Percentiles rank a stretch among this genome's conserved stretches.
phyloP scores from a whole-genome alignment of 1,140 invertebrate genomes.

The Papilio aristodemus region DNA sequence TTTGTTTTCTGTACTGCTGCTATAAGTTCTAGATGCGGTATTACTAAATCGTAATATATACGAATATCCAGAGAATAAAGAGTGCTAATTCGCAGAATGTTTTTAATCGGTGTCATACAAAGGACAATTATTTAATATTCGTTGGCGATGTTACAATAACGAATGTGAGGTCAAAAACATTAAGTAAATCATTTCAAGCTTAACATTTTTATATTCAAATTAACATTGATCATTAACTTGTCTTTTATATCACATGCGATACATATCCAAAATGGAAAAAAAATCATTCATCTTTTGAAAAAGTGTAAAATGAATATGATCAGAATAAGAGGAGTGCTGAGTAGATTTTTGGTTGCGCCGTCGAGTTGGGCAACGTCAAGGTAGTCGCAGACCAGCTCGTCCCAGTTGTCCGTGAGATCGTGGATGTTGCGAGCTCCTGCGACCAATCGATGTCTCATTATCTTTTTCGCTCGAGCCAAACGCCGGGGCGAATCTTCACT shows the following conservation, averaged over 20 bases:
- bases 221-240: not conserved
- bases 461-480: constrained; percentile 48
- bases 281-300: not conserved
- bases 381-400: constrained; percentile 68
- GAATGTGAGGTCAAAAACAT: not conserved
- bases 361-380: constrained; percentile 58
- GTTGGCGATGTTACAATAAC: not conserved
- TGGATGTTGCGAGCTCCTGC: constrained; percentile 53
- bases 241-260: not conserved
- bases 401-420: constrained; percentile 67
- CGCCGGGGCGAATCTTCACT: constrained; percentile 52
- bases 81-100: too few species aligned
- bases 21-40: too few species aligned
- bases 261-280: not conserved
- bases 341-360: not conserved
- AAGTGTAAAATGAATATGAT: constrained; percentile 7
- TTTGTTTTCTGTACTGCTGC: too few species aligned
- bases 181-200: not conserved
- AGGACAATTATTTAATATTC: too few species aligned
- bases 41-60: too few species aligned
- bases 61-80: too few species aligned
- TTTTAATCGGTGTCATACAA: too few species aligned
- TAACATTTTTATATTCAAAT: not conserved
- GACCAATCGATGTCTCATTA: constrained; percentile 64
- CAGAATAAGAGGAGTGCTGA: constrained; percentile 9